Percentiles rank a stretch among this genome's conserved stretches.
phyloP scores from a whole-genome alignment of 37 sponge, comb jelly and placozoan species.

The Eunapius fragilis region DNA sequence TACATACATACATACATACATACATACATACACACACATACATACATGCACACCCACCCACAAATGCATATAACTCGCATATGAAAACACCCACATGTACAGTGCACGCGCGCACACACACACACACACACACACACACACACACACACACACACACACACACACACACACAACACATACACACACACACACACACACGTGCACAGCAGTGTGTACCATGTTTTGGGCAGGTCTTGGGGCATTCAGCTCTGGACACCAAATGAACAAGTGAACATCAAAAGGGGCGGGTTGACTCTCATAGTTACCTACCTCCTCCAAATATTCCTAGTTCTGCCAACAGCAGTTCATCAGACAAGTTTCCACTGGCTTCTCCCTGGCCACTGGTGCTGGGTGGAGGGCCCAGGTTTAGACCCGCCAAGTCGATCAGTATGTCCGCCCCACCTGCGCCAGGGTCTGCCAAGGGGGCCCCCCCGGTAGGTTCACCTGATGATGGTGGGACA shows the following conservation, averaged over 20 bases:
- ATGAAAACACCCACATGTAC: no score
- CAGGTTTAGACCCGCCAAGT: constrained; percentile 65
- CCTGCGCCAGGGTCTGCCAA: background rate
- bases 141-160: no score
- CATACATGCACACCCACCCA: no score
- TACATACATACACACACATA: no score
- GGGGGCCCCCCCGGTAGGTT: constrained; percentile 3
- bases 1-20: background rate
- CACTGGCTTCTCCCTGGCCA: background rate
- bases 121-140: no score
- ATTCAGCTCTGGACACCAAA: background rate
- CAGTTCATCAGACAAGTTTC: constrained; percentile 2
- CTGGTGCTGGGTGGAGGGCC: constrained; percentile 21
- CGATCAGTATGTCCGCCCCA: constrained; percentile 30
- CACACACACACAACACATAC: background rate
- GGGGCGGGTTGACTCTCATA: background rate
- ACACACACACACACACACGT: background rate
- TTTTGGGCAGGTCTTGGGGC: background rate
- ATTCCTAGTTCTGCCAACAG: constrained; percentile 51
- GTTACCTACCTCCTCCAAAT: constrained; percentile 24
- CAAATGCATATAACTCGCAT: background rate
- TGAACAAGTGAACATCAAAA: background rate
- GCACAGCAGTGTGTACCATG: background rate
- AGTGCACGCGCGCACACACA: no score
- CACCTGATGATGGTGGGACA: constrained; percentile 1